Conservation (phyloP, 2,888 invertebrate species). For the Scaptomyza tumidula region DNA sequence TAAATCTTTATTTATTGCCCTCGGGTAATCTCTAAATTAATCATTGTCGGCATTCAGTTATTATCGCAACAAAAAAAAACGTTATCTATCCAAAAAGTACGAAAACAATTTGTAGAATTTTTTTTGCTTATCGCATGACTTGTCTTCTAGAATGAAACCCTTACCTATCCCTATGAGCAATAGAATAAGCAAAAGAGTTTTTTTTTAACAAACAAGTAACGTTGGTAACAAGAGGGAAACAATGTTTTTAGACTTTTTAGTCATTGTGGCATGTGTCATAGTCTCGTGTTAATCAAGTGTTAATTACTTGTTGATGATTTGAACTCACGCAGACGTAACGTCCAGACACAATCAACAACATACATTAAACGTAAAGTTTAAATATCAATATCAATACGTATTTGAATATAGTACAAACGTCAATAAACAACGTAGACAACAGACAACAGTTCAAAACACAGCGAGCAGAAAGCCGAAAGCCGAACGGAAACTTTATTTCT, state of each 20-base stretch:
- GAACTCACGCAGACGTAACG: conserved; percentile 37
- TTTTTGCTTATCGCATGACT: conserved; percentile 11
- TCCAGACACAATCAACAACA: conserved; percentile 24
- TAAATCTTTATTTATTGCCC: too few species aligned
- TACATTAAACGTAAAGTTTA: conserved; percentile 10
- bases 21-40: too few species aligned
- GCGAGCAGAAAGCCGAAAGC: conserved; percentile 4
- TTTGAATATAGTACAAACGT: conserved; percentile 13
- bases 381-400: conserved; percentile 31
- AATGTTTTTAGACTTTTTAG: neutral
- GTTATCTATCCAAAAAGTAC: neutral
- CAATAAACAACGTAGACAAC: conserved; percentile 9
- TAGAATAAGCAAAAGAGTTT: conserved; percentile 16
- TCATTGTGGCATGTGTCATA: conserved; percentile 19
- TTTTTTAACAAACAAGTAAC: too few species aligned
- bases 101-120: conserved; percentile 19
- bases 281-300: conserved; percentile 61
- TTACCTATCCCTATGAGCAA: conserved; percentile 50
- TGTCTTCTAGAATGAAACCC: conserved; percentile 15
- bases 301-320: conserved; percentile 62
- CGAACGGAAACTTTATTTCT: conserved; percentile 67
- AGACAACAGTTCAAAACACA: neutral
- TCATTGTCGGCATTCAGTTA: too few species aligned
- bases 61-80: neutral
- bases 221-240: conserved; percentile 1